Evolutionary conservation across 2,113 vertebrate species (phyloP).

Genomic region (Indicator indicator): DNA sequence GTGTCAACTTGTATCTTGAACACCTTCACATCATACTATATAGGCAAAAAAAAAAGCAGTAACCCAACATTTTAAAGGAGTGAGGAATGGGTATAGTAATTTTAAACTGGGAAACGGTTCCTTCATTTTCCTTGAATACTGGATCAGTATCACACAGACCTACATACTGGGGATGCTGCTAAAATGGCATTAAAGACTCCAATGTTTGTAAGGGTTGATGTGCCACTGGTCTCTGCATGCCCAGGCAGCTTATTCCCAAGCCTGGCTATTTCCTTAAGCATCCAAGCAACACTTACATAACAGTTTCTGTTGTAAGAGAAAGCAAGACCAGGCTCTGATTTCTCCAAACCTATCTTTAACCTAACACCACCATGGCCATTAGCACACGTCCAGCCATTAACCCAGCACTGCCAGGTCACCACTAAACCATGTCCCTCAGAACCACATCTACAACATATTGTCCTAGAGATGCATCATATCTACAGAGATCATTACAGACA

Average conservation of each 20-base stretch:
- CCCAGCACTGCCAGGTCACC: too few relatives aligned
- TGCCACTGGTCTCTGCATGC: background rate
- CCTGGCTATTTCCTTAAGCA: background rate
- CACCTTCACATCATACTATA: background rate
- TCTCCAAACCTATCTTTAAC: conserved; percentile 54
- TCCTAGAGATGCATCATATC: background rate
- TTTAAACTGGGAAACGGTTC: background rate
- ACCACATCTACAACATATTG: background rate
- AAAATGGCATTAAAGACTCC: background rate
- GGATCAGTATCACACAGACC: background rate
- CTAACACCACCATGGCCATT: too few relatives aligned
- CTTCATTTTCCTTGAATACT: background rate
- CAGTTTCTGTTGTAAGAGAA: background rate
- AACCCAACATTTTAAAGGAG: background rate
- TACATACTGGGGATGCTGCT: background rate
- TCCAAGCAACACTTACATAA: background rate
- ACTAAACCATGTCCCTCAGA: too few relatives aligned
- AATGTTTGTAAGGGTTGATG: background rate
- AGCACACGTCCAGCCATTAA: too few relatives aligned
- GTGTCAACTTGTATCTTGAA: too few relatives aligned
- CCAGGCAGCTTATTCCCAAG: background rate
- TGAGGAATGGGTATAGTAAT: background rate
- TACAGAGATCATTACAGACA: background rate
- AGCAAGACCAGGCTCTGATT: background rate
- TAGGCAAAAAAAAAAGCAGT: background rate